phyloP scores from a whole-genome alignment of 2,888 invertebrate species.

The Diachrysia chrysitis region DNA sequence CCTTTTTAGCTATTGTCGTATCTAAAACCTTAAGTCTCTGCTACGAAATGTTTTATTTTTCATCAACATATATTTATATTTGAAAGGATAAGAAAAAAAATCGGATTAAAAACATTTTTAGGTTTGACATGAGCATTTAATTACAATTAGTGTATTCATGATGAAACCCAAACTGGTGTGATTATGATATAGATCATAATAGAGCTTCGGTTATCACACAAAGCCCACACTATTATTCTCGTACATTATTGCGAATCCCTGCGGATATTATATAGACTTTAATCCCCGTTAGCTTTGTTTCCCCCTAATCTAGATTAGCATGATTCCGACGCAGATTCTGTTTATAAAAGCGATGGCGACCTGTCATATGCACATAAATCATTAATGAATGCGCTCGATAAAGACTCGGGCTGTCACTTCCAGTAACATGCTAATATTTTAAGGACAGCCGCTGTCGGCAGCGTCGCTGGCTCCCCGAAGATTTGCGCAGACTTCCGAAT shows the following conservation, averaged over 20 bases:
- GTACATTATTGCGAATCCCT: slow-evolving; percentile 2
- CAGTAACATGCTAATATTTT: slow-evolving; percentile 58
- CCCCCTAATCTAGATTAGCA: slow-evolving; percentile 14
- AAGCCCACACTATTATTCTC: slow-evolving; percentile 1
- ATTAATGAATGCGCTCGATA: slow-evolving; percentile 58
- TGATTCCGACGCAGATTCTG: slow-evolving; percentile 27
- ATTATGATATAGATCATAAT: slow-evolving; percentile 1
- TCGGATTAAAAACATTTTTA: background rate
- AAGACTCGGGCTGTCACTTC: slow-evolving; percentile 51
- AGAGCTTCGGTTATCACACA: slow-evolving; percentile 4
- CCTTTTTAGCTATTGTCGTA: slow-evolving; percentile 32
- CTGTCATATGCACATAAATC: slow-evolving; percentile 62
- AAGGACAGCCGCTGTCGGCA: slow-evolving; percentile 48
- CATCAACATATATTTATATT: background rate
- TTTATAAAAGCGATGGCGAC: slow-evolving; percentile 43
- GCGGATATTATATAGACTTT: slow-evolving; percentile 21
- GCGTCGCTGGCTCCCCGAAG: slow-evolving; percentile 60
- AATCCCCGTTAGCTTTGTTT: slow-evolving; percentile 3
- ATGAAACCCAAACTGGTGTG: background rate
- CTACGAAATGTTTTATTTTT: background rate
- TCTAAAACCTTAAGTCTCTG: slow-evolving; percentile 12
- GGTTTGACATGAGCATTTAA: background rate
- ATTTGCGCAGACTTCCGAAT: slow-evolving; percentile 67
- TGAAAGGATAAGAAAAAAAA: slow-evolving; percentile 11
- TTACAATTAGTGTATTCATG: background rate